phyloP scores from a whole-genome alignment of 2,888 invertebrate species.

The Eupithecia exiguata region DNA sequence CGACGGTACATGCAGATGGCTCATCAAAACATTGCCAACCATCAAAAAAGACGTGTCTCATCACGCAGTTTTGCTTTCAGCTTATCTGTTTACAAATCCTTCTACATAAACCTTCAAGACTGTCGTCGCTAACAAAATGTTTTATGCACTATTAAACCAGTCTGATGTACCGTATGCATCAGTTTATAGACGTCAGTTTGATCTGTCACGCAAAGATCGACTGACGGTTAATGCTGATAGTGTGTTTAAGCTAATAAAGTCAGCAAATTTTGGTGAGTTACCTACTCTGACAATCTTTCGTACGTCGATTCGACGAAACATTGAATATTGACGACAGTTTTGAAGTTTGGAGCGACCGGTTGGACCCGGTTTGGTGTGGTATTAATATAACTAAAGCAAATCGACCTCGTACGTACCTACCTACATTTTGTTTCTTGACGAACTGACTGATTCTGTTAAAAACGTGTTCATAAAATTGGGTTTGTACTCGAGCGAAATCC shows the following conservation, averaged over 20 bases:
- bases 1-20: background rate
- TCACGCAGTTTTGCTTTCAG: conserved; percentile 1
- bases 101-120: background rate
- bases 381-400: too few relatives aligned
- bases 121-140: background rate
- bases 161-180: background rate
- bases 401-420: too few relatives aligned
- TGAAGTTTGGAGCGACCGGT: too few relatives aligned
- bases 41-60: background rate
- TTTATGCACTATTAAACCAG: background rate
- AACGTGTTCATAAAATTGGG: too few relatives aligned
- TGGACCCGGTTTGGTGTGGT: too few relatives aligned
- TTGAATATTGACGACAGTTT: too few relatives aligned
- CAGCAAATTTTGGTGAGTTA: too few relatives aligned
- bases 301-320: too few relatives aligned
- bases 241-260: background rate
- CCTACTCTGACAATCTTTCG: too few relatives aligned
- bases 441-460: too few relatives aligned
- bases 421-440: too few relatives aligned
- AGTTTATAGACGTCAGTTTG: background rate
- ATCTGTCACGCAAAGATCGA: background rate
- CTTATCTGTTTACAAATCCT: background rate
- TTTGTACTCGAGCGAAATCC: too few relatives aligned
- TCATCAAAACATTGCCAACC: background rate
- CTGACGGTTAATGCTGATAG: background rate